Conservation (phyloP, 2,113 vertebrate species). For the Percopsis transmontana region DNA sequence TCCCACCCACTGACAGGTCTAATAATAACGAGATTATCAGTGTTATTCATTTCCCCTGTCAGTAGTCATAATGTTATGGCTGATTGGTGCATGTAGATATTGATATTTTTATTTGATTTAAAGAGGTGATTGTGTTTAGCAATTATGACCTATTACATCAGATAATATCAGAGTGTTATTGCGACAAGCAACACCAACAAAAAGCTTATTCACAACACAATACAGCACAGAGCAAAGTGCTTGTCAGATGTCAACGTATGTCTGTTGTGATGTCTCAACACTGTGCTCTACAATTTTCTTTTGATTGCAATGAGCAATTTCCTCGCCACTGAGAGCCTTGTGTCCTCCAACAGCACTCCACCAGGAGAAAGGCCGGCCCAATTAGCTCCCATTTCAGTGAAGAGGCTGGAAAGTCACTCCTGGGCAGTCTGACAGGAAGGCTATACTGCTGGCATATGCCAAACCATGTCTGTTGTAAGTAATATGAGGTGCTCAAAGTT, state of each 20-base stretch:
- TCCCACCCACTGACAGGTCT: no score
- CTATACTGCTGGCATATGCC: slow-evolving; percentile 67
- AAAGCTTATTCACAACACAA: slow-evolving; percentile 38
- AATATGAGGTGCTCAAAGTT: slow-evolving; percentile 56
- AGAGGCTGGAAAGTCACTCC: slow-evolving; percentile 68
- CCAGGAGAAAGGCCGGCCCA: slow-evolving; percentile 68
- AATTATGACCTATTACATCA: background rate
- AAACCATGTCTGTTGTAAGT: slow-evolving; percentile 66
- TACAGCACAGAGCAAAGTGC: slow-evolving; percentile 37
- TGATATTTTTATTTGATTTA: no score
- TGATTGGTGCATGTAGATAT: no score
- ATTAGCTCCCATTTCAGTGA: slow-evolving; percentile 74
- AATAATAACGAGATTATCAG: no score
- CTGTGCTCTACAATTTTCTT: slow-evolving; percentile 79
- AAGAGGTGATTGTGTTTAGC: no score
- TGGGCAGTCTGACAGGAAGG: slow-evolving; percentile 73
- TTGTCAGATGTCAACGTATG: slow-evolving; percentile 50
- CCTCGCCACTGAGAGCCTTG: slow-evolving; percentile 72
- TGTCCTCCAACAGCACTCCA: slow-evolving; percentile 83
- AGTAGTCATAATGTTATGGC: no score
- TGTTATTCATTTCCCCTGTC: no score
- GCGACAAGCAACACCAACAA: slow-evolving; percentile 32
- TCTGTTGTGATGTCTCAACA: slow-evolving; percentile 77
- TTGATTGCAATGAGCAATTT: slow-evolving; percentile 84
- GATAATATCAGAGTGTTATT: slow-evolving; percentile 29